Evolutionary conservation across 2,888 invertebrate genomes (phyloP), one percentile per base, ranked within the genome.

Genomic region (Osedax frankpressi): DNA sequence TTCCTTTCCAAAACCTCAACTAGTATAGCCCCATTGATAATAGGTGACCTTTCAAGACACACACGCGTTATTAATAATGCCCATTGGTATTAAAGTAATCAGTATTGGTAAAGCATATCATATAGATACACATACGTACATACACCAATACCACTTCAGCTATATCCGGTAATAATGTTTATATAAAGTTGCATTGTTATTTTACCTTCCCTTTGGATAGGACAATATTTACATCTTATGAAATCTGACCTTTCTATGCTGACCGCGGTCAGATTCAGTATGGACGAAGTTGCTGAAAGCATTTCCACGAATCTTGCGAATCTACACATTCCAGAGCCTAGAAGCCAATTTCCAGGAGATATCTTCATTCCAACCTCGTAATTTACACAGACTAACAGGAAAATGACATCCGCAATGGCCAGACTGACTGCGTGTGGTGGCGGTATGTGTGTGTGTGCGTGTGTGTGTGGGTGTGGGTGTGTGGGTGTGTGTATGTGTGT

Each of bases 261-360:
- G 74, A 87, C 86, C 1, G 87, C 86, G 29, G 85, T 83, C 6
- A 87, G 81, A 76, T 87, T 87, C 59, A 87, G 82, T 1, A 87
- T 85, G 14, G 87, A 86, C 0, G 86, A 85, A 2, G 84, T 82
- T 0, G 86, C 86, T 0, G 86, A 85, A 27, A 87, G 79, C 76
- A 86, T 83, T 77, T 86, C 85, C 1, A 83, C 83, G 78, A 85
- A 87, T 30, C 83, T 83, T 0, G 86, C 84, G 71, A 86, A 74
- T 79, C 86, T 86, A 80, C 87, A 87, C 63, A 86, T 80, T n/a
- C 82, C 80, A 28, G 82, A 82, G 14, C 83, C 83, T 19, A 83
- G 81, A 28, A 84, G 82, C 86, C 86, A 86, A 74, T 25, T 63
- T 28, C 68, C 72, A 3, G 44, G 24, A 11, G 25, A 27, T n/a